Percentiles rank a stretch among this genome's conserved stretches.
phyloP scores from a whole-genome alignment of 2,888 invertebrate species.

The Pseudococcus longispinus region DNA sequence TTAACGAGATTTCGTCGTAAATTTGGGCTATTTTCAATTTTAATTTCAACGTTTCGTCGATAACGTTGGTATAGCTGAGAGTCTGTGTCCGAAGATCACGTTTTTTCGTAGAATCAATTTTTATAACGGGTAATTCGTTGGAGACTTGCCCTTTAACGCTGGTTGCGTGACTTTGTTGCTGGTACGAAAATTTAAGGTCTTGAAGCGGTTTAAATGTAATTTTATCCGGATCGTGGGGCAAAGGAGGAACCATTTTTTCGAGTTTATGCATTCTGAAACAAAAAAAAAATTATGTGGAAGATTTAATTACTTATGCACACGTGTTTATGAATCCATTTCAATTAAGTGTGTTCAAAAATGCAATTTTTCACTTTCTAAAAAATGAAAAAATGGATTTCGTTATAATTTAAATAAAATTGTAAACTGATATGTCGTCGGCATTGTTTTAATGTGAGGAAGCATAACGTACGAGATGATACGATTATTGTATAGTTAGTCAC shows the following conservation, averaged over 20 bases:
- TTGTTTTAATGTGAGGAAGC: background rate
- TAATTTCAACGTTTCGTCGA: constrained; percentile 16
- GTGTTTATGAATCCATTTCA: background rate
- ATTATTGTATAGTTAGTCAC: background rate
- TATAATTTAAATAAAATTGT: background rate
- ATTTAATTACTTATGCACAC: too few species aligned
- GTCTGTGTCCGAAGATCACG: background rate
- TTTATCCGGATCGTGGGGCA: background rate
- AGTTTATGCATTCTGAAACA: constrained; percentile 16
- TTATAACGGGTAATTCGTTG: constrained; percentile 24
- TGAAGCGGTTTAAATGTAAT: constrained; percentile 21
- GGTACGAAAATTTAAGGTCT: constrained; percentile 35
- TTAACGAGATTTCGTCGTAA: constrained; percentile 35
- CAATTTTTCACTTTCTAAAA: constrained; percentile 38
- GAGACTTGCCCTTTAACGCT: constrained; percentile 4
- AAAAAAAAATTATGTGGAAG: background rate
- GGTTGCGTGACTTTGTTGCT: background rate
- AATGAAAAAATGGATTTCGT: background rate
- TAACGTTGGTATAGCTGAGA: background rate
- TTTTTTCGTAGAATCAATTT: background rate
- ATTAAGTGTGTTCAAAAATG: background rate
- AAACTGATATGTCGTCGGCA: background rate
- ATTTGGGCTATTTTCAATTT: constrained; percentile 44
- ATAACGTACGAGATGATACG: constrained; percentile 27
- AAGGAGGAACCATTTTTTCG: background rate